phyloP scores from a whole-genome alignment of 2,797 vertebrate genomes.

The Pangasius macronema region DNA sequence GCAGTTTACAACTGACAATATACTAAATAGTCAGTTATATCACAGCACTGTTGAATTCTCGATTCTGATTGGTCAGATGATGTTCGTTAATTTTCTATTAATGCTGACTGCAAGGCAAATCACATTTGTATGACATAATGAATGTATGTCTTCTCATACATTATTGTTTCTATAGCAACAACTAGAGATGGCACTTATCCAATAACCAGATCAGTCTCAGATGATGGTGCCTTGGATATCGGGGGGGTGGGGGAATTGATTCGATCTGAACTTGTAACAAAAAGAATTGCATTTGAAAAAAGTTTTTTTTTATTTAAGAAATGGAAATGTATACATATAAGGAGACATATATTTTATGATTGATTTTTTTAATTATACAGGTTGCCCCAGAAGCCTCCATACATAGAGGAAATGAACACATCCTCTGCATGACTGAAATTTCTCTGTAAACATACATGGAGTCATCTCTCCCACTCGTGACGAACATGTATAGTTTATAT shows the following conservation, averaged over 20 bases:
- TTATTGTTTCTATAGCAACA: constrained; percentile 6
- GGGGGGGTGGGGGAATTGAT: not conserved
- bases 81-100: not conserved
- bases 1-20: not conserved
- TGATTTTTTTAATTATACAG: not conserved
- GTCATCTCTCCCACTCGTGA: too few species aligned
- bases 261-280: not conserved
- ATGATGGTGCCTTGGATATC: not conserved
- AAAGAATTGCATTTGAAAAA: not conserved
- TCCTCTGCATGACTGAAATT: too few species aligned
- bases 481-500: too few species aligned
- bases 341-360: not conserved
- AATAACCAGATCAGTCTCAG: not conserved
- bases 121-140: not conserved
- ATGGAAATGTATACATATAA: not conserved
- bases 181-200: not conserved
- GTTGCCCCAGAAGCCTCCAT: too few species aligned
- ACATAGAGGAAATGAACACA: too few species aligned
- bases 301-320: not conserved
- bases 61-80: not conserved
- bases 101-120: not conserved
- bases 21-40: not conserved
- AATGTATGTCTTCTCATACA: not conserved
- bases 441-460: too few species aligned
- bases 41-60: not conserved